Evolutionary conservation across 2,888 invertebrate species (phyloP).

Genomic region (Coenonympha arcania): DNA sequence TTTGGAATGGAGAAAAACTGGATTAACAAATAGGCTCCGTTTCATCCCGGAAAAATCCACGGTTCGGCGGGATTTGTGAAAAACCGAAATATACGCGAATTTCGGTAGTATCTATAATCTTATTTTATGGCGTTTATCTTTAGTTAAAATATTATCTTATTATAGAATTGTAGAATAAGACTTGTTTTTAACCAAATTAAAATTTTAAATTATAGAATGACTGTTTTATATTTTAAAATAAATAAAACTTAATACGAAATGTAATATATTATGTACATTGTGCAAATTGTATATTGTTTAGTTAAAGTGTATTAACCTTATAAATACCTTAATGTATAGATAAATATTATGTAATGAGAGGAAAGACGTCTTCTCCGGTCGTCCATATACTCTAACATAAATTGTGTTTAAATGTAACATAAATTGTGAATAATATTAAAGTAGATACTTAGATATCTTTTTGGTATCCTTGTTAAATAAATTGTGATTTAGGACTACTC

Average conservation of each 20-base stretch:
- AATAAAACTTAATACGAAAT: background rate
- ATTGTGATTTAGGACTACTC: too few species aligned
- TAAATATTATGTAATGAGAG: background rate
- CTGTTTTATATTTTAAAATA: constrained; percentile 1
- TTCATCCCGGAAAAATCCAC: too few species aligned
- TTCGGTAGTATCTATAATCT: too few species aligned
- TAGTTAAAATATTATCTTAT: background rate
- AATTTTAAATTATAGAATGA: background rate
- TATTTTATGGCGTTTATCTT: background rate
- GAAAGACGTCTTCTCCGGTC: constrained; percentile 13
- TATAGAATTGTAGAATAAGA: constrained; percentile 2
- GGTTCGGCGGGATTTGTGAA: too few species aligned
- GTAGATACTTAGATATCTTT: constrained; percentile 11
- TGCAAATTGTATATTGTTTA: too few species aligned
- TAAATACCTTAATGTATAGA: too few species aligned
- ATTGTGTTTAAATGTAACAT: too few species aligned
- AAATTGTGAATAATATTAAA: constrained; percentile 9
- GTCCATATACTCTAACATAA: constrained; percentile 16
- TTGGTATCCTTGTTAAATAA: constrained; percentile 6
- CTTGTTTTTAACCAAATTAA: constrained; percentile 4
- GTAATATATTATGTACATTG: constrained; percentile 1
- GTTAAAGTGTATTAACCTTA: constrained; percentile 3
- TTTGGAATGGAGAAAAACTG: too few species aligned
- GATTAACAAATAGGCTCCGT: too few species aligned
- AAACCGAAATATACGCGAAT: too few species aligned